Evolutionary conservation across 1,140 invertebrate species (phyloP), one percentile per base, ranked within the genome.

Genomic region (Ptiloglossa arizonensis): DNA sequence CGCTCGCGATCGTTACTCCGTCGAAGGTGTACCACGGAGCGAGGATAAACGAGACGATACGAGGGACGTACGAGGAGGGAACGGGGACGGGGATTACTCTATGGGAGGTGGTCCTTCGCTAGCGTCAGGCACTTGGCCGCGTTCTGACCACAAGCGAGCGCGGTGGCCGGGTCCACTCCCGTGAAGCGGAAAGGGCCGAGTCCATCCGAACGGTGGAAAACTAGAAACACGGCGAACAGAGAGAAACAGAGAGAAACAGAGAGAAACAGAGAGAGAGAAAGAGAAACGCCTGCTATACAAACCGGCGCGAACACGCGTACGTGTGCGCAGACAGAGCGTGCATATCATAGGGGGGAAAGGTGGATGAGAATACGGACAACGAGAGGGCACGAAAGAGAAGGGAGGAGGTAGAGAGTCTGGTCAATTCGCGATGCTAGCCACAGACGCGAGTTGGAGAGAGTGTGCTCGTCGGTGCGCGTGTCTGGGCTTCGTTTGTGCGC

Each of bases 351-450:
- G 35, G 46, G n/a, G 19, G 22, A 64, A 73, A 27, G 24, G 24
- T 29, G 48, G 35, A 62, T 48, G 41, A 68, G 17, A 32, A 57
- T 17, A 54, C 13, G 3, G n/a, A n/a, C 56, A 70, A 50, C 29
- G 52, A 19, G 52, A 68, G 56, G 5, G 70, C 60, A 67, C 41
- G 57, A 48, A 64, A 64, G 76, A 67, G 64, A 79, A 74, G 59
- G 71, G 59, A n/a, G n/a, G n/a, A n/a, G n/a, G n/a, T n/a, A n/a
- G 62, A 27, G 38, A 79, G 64, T 57, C 63, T 54, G 81, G 50
- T 62, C 38, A 74, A 63, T 86, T 79, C 80, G 70, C 79, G 85
- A 83, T 79, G 50, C 70, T 64, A 11, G 71, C 81, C 80, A 66
- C 81, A 83, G 82, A 67, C 66, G 80, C 63, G 68, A 73, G 71